Conservation (phyloP, 2,113 vertebrate genomes). For the Cynoglossus semilaevis region DNA sequence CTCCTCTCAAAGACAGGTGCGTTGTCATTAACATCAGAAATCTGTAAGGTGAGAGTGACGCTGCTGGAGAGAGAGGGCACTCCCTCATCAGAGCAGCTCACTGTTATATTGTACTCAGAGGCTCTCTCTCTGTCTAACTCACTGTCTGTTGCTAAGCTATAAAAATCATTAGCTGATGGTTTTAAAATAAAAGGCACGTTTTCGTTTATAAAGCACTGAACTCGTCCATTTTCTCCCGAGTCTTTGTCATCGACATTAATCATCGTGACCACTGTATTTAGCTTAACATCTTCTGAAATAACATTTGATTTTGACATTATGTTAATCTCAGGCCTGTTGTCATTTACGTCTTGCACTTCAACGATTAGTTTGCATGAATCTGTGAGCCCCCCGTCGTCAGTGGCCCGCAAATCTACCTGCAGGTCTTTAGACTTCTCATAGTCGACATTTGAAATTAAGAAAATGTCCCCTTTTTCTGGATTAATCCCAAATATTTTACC, state of each 20-base stretch:
- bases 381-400: conserved; percentile 70
- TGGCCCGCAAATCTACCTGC: conserved; percentile 63
- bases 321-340: conserved; percentile 56
- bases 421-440: conserved; percentile 63
- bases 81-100: conserved; percentile 21
- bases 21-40: conserved; percentile 16
- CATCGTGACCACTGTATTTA: conserved; percentile 67
- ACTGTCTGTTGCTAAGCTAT: conserved; percentile 46
- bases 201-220: conserved; percentile 59
- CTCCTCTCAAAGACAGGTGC: conserved; percentile 16
- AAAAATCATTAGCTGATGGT: conserved; percentile 58
- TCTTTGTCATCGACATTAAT: conserved; percentile 74
- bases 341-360: conserved; percentile 74
- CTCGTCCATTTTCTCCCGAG: conserved; percentile 67
- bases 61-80: conserved; percentile 18
- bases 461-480: conserved; percentile 65
- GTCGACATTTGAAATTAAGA: conserved; percentile 62
- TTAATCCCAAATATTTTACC: conserved; percentile 65
- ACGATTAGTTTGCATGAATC: conserved; percentile 73
- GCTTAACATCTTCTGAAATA: conserved; percentile 47
- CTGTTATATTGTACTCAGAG: conserved; percentile 14
- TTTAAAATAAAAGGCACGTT: conserved; percentile 49
- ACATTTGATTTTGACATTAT: conserved; percentile 50
- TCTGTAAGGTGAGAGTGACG: conserved; percentile 17
- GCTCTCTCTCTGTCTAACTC: conserved; percentile 58